Evolutionary conservation across 2,888 invertebrate species (phyloP).

Genomic region (Silvanus unidentatus): DNA sequence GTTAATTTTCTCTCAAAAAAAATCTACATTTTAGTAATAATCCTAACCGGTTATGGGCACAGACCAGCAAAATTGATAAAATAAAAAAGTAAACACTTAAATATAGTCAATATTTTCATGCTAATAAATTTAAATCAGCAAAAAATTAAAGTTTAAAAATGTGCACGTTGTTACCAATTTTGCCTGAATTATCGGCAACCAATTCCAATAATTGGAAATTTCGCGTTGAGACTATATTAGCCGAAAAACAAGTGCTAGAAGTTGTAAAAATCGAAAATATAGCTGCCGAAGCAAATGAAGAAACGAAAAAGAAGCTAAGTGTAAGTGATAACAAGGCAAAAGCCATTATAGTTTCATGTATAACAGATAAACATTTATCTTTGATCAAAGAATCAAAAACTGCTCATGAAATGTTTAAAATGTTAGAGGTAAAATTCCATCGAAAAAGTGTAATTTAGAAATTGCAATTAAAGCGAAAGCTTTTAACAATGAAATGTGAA

Average conservation of each 20-base stretch:
- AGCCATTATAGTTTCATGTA: constrained; percentile 20
- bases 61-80: too few relatives aligned
- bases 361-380: constrained; percentile 24
- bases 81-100: too few relatives aligned
- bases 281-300: constrained; percentile 4
- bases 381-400: constrained; percentile 21
- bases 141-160: too few relatives aligned
- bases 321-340: constrained; percentile 21
- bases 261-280: not conserved
- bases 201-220: constrained; percentile 13
- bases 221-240: constrained; percentile 6
- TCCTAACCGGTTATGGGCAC: too few relatives aligned
- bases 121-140: too few relatives aligned
- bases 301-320: constrained; percentile 6
- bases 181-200: constrained; percentile 1
- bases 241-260: constrained; percentile 8
- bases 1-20: too few relatives aligned
- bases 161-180: too few relatives aligned
- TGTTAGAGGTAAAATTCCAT: constrained; percentile 19
- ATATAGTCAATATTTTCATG: too few relatives aligned
- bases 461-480: constrained; percentile 17
- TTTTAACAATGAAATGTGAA: constrained; percentile 18
- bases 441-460: constrained; percentile 22
- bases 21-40: too few relatives aligned
- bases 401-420: constrained; percentile 17